Conservation (phyloP, 1,140 invertebrate species). For the Orius insidiosus region DNA sequence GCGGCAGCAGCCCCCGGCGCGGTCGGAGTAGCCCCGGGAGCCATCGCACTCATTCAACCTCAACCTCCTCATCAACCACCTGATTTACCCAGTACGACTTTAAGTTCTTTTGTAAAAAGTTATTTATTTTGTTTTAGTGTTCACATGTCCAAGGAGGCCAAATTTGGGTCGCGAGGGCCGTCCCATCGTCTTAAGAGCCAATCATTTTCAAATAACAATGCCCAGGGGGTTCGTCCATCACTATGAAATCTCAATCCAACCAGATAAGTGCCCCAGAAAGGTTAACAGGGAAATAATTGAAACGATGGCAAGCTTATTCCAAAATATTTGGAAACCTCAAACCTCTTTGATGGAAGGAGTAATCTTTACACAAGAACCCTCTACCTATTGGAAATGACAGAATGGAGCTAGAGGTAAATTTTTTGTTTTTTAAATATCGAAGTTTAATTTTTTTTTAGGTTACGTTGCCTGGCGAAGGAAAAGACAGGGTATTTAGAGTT, state of each 20-base stretch:
- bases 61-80: constrained; percentile 23
- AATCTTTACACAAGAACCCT: constrained; percentile 97
- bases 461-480: constrained; percentile 93
- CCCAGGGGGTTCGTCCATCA: constrained; percentile 97
- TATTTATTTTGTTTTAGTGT: constrained; percentile 33
- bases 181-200: constrained; percentile 85
- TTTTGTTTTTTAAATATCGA: too few species aligned
- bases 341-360: constrained; percentile 97
- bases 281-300: constrained; percentile 99
- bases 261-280: constrained; percentile 99
- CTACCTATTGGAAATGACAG: constrained; percentile 88
- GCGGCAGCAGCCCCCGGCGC: constrained; percentile 19
- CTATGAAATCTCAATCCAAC: constrained; percentile 98
- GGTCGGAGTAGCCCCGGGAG: constrained; percentile 26
- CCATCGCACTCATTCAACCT: constrained; percentile 22
- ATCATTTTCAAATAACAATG: constrained; percentile 97
- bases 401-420: constrained; percentile 73
- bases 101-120: neutral
- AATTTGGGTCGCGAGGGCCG: constrained; percentile 91
- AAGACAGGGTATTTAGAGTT: constrained; percentile 95
- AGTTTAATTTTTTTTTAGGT: constrained; percentile 31
- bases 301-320: constrained; percentile 96
- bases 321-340: constrained; percentile 96
- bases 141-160: constrained; percentile 69
- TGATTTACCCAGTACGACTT: constrained; percentile 28